These are phyloP conservation scores for Drusus annulatus DNA, from an alignment of 1,140 invertebrate genomes.

Conservation along the genomic window DNA sequence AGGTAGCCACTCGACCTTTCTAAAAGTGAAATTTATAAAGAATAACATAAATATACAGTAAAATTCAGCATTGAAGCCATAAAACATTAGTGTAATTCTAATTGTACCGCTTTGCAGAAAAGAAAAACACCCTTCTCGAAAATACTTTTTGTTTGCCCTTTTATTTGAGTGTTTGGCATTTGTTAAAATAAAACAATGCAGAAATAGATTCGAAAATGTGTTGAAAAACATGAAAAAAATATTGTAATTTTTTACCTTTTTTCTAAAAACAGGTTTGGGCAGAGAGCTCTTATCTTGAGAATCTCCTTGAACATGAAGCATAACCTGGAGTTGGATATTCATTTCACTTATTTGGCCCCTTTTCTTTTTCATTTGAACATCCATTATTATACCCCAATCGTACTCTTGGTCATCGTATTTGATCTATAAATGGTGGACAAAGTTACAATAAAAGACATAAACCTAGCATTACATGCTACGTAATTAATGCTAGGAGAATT, in stretches of 20 bases:
- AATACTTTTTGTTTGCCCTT: too few relatives aligned
- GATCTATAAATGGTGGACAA: conserved; percentile 72
- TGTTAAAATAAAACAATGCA: too few relatives aligned
- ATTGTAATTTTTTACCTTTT: conserved; percentile 6
- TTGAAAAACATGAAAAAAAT: not conserved
- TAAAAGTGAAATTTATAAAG: conserved; percentile 54
- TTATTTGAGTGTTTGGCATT: too few relatives aligned
- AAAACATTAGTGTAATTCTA: too few relatives aligned
- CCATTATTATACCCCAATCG: conserved; percentile 96
- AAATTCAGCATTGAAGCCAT: too few relatives aligned
- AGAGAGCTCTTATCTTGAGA: not conserved
- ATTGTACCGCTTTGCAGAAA: too few relatives aligned
- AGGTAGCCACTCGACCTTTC: conserved; percentile 89
- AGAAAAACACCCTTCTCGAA: too few relatives aligned
- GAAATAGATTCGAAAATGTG: too few relatives aligned
- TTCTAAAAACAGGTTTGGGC: conserved; percentile 31
- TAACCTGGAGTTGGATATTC: conserved; percentile 19
- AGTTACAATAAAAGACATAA: too few relatives aligned
- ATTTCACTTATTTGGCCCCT: not conserved
- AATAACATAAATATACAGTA: too few relatives aligned
- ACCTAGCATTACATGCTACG: too few relatives aligned
- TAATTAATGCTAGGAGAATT: too few relatives aligned
- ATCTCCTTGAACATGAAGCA: conserved; percentile 22
- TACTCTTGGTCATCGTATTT: conserved; percentile 90
- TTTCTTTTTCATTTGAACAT: conserved; percentile 74